Conservation (phyloP, 64 coral and sea anemone genomes). For the Anthopleura sola region DNA sequence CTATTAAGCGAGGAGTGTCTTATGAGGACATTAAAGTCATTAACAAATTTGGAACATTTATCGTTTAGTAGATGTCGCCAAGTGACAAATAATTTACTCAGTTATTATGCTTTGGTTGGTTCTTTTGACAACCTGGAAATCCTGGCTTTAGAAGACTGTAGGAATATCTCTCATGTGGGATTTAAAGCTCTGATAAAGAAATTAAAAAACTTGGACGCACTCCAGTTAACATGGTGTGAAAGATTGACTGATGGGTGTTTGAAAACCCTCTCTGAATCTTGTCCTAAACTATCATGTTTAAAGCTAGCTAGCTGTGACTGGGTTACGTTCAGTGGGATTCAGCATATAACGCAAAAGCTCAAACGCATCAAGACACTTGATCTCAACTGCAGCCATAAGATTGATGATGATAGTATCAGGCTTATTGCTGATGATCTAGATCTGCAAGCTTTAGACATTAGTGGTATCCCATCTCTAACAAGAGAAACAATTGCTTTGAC, state of each 20-base stretch:
- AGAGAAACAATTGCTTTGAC: slow-evolving; percentile 66
- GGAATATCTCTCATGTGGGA: slow-evolving; percentile 78
- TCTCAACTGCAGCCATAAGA: slow-evolving; percentile 82
- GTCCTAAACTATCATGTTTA: slow-evolving; percentile 61
- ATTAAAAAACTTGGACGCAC: slow-evolving; percentile 60
- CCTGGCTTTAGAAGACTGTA: slow-evolving; percentile 82
- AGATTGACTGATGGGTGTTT: slow-evolving; percentile 75
- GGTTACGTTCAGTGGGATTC: slow-evolving; percentile 61
- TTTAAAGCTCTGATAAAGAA: slow-evolving; percentile 72
- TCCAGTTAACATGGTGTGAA: slow-evolving; percentile 97
- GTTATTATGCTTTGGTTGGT: slow-evolving; percentile 50
- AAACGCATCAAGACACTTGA: slow-evolving; percentile 64
- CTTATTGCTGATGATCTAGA: slow-evolving; percentile 61
- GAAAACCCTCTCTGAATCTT: slow-evolving; percentile 45
- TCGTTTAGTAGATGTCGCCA: slow-evolving; percentile 77
- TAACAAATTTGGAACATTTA: slow-evolving; percentile 70
- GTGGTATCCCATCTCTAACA: slow-evolving; percentile 82
- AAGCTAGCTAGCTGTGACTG: slow-evolving; percentile 89
- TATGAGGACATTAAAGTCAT: slow-evolving; percentile 49
- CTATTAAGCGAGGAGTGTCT: slow-evolving; percentile 67
- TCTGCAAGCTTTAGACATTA: slow-evolving; percentile 64
- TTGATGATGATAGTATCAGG: slow-evolving; percentile 64
- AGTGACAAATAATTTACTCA: slow-evolving; percentile 74
- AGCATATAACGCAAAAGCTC: slow-evolving; percentile 68
- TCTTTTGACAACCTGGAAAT: slow-evolving; percentile 63